These are phyloP conservation scores for Lutjanus erythropterus DNA, from an alignment of 2,113 vertebrate genomes.

Conservation along the genomic window DNA sequence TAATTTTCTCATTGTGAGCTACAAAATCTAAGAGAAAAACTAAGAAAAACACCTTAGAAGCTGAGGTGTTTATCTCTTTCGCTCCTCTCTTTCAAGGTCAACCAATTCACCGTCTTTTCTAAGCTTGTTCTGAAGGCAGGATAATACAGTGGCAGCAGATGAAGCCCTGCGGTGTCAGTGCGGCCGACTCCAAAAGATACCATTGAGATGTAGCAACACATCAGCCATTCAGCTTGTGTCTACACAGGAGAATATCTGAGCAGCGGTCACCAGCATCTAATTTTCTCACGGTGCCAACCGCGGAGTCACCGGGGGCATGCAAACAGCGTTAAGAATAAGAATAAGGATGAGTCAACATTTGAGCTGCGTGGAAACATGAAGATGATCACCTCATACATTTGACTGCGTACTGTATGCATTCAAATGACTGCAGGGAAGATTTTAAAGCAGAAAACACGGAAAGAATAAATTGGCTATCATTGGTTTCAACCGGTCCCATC, in stretches of 20 bases:
- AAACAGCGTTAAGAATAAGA: constrained; percentile 40
- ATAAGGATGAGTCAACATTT: constrained; percentile 5
- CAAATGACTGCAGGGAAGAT: background rate
- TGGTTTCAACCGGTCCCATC: background rate
- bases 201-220: constrained; percentile 35
- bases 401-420: background rate
- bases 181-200: constrained; percentile 44
- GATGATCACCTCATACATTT: background rate
- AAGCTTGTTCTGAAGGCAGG: constrained; percentile 39
- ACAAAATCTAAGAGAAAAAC: background rate
- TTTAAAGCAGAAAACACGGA: background rate
- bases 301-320: constrained; percentile 27
- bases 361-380: background rate
- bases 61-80: constrained; percentile 28
- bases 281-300: constrained; percentile 49
- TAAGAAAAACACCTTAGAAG: background rate
- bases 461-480: background rate
- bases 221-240: constrained; percentile 64
- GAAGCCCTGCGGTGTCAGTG: constrained; percentile 47
- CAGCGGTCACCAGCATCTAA: constrained; percentile 49
- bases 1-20: background rate
- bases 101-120: constrained; percentile 29
- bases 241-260: constrained; percentile 33
- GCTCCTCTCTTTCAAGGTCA: constrained; percentile 63
- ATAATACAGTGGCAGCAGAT: constrained; percentile 23